Percentiles rank a stretch among this genome's conserved stretches.
Evolutionary conservation across 1,140 invertebrate species (phyloP).

Genomic region (Elymnias hypermnestra): DNA sequence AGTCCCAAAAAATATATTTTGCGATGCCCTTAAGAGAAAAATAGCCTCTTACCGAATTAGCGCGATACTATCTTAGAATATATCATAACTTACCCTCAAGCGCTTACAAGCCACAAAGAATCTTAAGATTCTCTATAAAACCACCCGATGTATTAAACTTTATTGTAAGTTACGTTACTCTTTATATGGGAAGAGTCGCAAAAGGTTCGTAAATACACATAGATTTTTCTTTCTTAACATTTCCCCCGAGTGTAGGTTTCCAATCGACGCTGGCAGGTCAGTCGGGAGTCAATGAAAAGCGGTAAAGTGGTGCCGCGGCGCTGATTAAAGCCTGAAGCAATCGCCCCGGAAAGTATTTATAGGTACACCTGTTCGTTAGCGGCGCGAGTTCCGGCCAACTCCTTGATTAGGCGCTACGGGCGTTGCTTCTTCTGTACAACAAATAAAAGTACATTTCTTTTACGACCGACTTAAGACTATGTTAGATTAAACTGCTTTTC

Average conservation of each 20-base stretch:
- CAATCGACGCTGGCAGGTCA: constrained; percentile 66
- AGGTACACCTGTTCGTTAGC: constrained; percentile 74
- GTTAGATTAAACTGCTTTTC: constrained; percentile 16
- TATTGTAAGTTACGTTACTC: no score
- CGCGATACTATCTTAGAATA: no score
- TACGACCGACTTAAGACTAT: constrained; percentile 28
- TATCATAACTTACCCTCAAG: no score
- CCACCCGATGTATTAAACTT: no score
- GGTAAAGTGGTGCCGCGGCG: constrained; percentile 68
- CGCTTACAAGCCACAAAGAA: no score
- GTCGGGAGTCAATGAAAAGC: constrained; percentile 69
- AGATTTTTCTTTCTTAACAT: constrained; percentile 55
- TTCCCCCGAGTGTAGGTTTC: constrained; percentile 65
- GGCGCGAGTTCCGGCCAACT: constrained; percentile 66
- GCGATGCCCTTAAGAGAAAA: no score
- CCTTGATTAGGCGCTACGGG: constrained; percentile 72
- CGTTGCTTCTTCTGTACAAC: constrained; percentile 60
- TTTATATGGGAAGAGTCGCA: constrained; percentile 5
- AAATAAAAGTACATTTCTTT: constrained; percentile 67
- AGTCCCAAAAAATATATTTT: no score
- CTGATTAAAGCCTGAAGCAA: constrained; percentile 74
- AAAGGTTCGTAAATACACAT: constrained; percentile 44
- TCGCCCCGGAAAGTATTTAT: constrained; percentile 73
- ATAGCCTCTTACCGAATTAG: no score
- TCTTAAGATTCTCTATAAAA: no score